These are phyloP conservation scores for Augochlora pura DNA, from an alignment of 1,140 invertebrate species.

Conservation along the genomic window DNA sequence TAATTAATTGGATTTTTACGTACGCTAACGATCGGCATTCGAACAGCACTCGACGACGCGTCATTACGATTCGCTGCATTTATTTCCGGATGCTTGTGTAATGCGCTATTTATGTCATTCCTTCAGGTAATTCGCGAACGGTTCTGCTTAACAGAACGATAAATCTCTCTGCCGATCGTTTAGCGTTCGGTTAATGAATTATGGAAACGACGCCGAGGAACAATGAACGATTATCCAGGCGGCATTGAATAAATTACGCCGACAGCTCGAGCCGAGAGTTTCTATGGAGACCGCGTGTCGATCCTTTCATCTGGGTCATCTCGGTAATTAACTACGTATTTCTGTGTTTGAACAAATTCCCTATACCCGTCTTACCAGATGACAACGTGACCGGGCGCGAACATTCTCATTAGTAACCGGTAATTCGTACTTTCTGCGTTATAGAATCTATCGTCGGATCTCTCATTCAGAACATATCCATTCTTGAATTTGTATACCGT, in stretches of 20 bases:
- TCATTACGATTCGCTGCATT: no score
- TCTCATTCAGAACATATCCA: background rate
- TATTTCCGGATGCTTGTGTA: no score
- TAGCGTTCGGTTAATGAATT: slow-evolving; percentile 50
- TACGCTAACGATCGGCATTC: no score
- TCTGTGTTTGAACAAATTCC: background rate
- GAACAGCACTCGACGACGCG: no score
- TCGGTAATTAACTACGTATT: slow-evolving; percentile 23
- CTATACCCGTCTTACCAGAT: background rate
- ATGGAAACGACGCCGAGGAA: slow-evolving; percentile 46
- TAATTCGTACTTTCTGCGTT: background rate
- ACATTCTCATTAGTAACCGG: background rate
- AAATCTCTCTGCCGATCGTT: slow-evolving; percentile 42
- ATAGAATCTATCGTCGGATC: background rate
- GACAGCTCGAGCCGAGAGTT: slow-evolving; percentile 13
- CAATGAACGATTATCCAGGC: slow-evolving; percentile 31
- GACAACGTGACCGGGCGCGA: background rate
- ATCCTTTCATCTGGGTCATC: background rate
- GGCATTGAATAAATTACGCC: slow-evolving; percentile 50
- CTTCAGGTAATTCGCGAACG: slow-evolving; percentile 9
- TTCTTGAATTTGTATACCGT: no score
- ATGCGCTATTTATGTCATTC: no score
- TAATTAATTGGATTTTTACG: no score
- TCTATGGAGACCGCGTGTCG: slow-evolving; percentile 23
- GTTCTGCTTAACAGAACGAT: slow-evolving; percentile 32